Evolutionary conservation across 2,113 vertebrate genomes (phyloP), one percentile per base, ranked within the genome.

Genomic region (Tringa solitaria): DNA sequence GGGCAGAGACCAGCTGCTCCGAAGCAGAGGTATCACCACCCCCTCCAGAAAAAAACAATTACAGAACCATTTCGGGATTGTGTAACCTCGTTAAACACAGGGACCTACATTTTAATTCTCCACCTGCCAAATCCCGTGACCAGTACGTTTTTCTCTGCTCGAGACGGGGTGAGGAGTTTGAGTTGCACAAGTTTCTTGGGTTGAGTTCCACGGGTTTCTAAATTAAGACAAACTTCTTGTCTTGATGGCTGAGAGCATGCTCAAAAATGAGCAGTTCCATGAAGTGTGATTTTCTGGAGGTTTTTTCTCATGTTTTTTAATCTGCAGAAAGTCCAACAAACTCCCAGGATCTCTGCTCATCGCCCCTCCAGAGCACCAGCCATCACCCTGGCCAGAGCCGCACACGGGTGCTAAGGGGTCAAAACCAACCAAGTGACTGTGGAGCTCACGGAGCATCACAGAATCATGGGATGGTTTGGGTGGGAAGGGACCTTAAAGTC

Each of bases 71-170:
- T 43, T 21, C 0, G 1, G 64, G 48, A 24, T 20, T 33, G 22
- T 4, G 32, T 2, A 33, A 51, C 59, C 37, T 9, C 4, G 1
- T 39, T 37, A 50, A 51, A 37, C 50, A 33, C 19, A 27, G 22
- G n/a, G 45, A 73, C n/a, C 68, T 20, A 30, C 14, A 14, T n/a
- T 60, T 53, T 19, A 37, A 16, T 11, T 27, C 37, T 59, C 32
- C 17, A 12, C 12, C 59, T 22, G 57, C 65, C 23, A 21, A n/a
- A 18, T 11, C 45, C 33, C 3, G 7, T 9, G 30, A 24, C 41
- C 27, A 4, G 18, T 1, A 27, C 0, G 2, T 6, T 41, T 8
- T 22, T 26, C 59, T 45, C 48, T 7, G 1, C 39, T 24, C 28
- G 5, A 4, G 18, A n/a, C 19, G 20, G 45, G 61, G 30, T 11